A percentile compares a stretch with the other conserved stretches of the same genome.
Evolutionary conservation across 2,113 vertebrate genomes (phyloP).

Genomic region (Burhinus oedicnemus): DNA sequence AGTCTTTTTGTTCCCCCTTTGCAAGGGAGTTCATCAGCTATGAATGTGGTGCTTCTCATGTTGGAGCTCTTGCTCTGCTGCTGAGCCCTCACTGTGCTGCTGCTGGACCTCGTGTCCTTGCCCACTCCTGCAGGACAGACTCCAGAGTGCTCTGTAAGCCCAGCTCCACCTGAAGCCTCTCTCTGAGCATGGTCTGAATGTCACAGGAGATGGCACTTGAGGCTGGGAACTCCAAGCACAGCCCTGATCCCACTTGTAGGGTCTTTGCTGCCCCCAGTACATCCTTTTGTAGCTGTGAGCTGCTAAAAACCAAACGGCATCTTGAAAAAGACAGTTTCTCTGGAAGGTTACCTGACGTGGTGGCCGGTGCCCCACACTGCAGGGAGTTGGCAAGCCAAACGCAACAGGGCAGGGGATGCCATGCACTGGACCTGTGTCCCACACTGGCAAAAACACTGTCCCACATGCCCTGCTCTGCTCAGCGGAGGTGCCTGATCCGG

Average conservation of each 20-base stretch:
- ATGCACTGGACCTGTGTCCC: neutral
- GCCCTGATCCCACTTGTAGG: neutral
- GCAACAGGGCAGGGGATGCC: accelerated
- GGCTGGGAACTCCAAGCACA: neutral
- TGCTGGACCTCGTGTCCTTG: neutral
- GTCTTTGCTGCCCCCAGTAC: neutral
- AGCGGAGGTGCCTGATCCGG: neutral
- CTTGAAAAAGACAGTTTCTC: neutral
- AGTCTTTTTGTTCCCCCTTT: neutral
- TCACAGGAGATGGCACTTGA: neutral
- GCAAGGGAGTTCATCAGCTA: neutral
- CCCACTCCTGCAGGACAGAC: neutral
- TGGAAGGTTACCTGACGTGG: neutral
- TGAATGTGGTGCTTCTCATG: neutral
- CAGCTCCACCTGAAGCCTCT: neutral
- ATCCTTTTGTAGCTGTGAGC: neutral
- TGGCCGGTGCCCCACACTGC: neutral
- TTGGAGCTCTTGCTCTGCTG: neutral
- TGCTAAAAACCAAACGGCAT: neutral
- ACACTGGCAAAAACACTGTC: neutral
- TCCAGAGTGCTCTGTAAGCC: neutral
- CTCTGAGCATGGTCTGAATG: neutral
- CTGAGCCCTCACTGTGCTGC: neutral
- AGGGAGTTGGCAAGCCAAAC: neutral
- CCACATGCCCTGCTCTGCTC: neutral